Conservation (phyloP, 1,140 invertebrate species). For the Drosophila pseudoobscura region DNA sequence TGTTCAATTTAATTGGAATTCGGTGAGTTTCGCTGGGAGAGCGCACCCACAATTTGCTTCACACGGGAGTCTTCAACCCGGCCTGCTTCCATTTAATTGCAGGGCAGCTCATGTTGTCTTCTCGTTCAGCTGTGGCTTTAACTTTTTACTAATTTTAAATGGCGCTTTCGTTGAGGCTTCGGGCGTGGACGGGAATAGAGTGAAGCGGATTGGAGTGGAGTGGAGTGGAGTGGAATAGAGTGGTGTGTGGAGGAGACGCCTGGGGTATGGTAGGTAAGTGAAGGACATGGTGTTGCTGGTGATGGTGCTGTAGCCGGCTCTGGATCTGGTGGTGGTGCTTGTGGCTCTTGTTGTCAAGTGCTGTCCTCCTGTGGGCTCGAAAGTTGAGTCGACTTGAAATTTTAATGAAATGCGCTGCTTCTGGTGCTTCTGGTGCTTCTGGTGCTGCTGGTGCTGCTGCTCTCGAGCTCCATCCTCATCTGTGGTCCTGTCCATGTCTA, state of each 20-base stretch:
- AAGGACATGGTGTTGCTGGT: constrained; percentile 14
- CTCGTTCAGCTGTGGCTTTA: constrained; percentile 49
- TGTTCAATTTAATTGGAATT: too few relatives aligned
- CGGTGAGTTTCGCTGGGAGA: neutral
- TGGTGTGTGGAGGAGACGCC: neutral
- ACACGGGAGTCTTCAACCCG: neutral
- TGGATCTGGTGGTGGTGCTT: constrained; percentile 10
- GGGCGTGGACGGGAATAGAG: neutral
- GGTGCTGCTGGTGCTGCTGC: constrained; percentile 22
- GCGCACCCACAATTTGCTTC: neutral
- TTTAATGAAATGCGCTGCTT: constrained; percentile 72
- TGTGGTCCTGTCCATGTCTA: constrained; percentile 7
- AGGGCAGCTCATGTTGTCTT: constrained; percentile 62
- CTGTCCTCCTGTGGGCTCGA: constrained; percentile 49
- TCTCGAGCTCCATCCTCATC: constrained; percentile 13
- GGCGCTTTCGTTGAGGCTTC: constrained; percentile 40
- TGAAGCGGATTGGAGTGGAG: constrained; percentile 10
- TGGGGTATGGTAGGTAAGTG: constrained; percentile 17
- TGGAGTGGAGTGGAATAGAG: constrained; percentile 12
- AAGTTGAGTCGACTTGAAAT: constrained; percentile 74
- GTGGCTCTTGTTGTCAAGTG: constrained; percentile 47
- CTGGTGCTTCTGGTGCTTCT: constrained; percentile 20
- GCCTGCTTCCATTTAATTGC: constrained; percentile 60
- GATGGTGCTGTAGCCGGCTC: neutral
- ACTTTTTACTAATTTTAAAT: constrained; percentile 78